Evolutionary conservation across 2,113 vertebrate species (phyloP), one percentile per base, ranked within the genome.

Genomic region (Lophius piscatorius): DNA sequence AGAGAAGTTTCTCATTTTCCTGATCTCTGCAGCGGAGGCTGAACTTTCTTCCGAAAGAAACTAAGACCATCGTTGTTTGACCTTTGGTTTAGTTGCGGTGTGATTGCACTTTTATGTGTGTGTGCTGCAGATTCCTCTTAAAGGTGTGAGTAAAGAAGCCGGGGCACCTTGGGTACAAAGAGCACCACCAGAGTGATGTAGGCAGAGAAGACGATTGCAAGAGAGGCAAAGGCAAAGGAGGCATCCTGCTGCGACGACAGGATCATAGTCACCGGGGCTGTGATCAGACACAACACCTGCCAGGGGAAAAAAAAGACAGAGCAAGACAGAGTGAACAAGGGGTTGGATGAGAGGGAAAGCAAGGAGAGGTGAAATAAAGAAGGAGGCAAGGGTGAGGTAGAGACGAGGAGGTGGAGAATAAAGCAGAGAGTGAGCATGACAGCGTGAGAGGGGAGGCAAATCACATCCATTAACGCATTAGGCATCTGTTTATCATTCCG

Each of bases 171-270:
- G 59, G 96, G 95, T 20, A 97, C 94, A 0, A 98, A 98, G 8
- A 98, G 94, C 67, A 98, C 96, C 6, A 98, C 95, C 52, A 98
- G 84, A 1, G 96, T 98, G 80, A 98, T 97, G 80, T 98, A 98
- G 65, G 94, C 95, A 13, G 95, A 98, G 90, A 97, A 98, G 68
- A 98, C 93, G 0, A 96, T 90, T 14, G 96, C 96, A 1, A 98
- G 87, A 0, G 96, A 91, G 4, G 96, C 95, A 0, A 98, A 98
- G 56, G 95, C 96, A 0, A 98, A 98, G 70, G 95, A 94, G 0
- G 96, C 96, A 0, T 98, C 96, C 84, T 98, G 96, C 79, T 98
- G 95, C 3, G 95, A 97, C 22, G 92, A 94, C 16, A 98, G 92
- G 81, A 98, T 97, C 96, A 98, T 96, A 65, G 96, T 97, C 66